Percentiles rank a stretch among this genome's conserved stretches.
Evolutionary conservation across 2,113 vertebrate genomes (phyloP).

Genomic region (Pangasianodon gigas): DNA sequence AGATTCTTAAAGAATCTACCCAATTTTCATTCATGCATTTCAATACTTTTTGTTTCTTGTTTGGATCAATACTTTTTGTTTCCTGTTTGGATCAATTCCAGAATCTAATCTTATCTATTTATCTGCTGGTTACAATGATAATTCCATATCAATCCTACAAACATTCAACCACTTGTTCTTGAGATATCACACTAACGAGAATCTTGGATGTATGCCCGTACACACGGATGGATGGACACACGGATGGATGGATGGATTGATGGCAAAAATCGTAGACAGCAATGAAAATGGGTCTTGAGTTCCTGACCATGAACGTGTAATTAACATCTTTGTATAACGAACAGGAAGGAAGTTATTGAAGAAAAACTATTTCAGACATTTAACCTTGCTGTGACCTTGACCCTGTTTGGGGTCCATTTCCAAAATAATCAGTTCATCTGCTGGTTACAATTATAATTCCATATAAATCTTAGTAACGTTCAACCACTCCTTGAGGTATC

Average conservation of each 20-base stretch:
- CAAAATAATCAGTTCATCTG: neutral
- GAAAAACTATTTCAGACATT: neutral
- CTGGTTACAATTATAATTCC: no score
- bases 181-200: neutral
- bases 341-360: no score
- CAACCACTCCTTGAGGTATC: neutral
- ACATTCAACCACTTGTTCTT: neutral
- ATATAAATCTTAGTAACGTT: neutral
- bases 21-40: neutral
- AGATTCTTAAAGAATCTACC: neutral
- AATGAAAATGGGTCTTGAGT: no score
- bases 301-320: no score
- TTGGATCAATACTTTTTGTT: neutral
- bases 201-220: no score
- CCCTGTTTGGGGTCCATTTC: neutral
- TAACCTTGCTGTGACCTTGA: neutral
- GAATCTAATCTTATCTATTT: neutral
- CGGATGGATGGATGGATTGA: no score
- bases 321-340: no score
- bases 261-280: no score
- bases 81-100: neutral
- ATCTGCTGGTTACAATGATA: neutral
- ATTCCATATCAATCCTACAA: neutral
- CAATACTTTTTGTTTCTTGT: neutral
- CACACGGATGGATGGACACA: no score